Evolutionary conservation across 2,113 vertebrate genomes (phyloP).

Genomic region (Nyctibius bracteatus): DNA sequence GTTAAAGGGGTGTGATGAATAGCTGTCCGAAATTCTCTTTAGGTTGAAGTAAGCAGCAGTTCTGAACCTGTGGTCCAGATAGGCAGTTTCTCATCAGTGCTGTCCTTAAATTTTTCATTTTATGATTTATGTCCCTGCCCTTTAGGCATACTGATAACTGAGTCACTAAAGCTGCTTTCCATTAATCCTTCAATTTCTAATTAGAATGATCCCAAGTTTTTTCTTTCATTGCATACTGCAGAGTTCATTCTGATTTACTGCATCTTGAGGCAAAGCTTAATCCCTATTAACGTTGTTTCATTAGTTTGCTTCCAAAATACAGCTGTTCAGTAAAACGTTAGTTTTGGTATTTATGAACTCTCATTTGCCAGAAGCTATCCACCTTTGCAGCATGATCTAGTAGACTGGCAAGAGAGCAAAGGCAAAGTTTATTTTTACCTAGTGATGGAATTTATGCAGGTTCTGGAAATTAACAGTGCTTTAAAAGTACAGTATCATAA

Average conservation of each 20-base stretch:
- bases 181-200: constrained; percentile 33
- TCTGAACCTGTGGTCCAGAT: background rate
- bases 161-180: constrained; percentile 1
- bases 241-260: background rate
- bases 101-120: background rate
- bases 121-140: background rate
- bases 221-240: background rate
- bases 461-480: background rate
- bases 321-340: background rate
- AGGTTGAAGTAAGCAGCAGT: background rate
- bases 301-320: background rate
- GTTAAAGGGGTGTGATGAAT: background rate
- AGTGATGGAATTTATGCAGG: background rate
- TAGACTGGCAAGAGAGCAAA: background rate
- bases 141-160: background rate
- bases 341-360: background rate
- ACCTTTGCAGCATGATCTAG: background rate
- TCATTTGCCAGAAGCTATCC: background rate
- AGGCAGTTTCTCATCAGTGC: background rate
- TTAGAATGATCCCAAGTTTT: background rate
- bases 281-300: background rate
- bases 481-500: background rate
- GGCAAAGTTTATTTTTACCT: background rate
- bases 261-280: constrained; percentile 2
- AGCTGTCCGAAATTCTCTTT: background rate